Evolutionary conservation across 2,113 vertebrate species (phyloP), one percentile per base, ranked within the genome.

Genomic region (Pseudopipra pipra): DNA sequence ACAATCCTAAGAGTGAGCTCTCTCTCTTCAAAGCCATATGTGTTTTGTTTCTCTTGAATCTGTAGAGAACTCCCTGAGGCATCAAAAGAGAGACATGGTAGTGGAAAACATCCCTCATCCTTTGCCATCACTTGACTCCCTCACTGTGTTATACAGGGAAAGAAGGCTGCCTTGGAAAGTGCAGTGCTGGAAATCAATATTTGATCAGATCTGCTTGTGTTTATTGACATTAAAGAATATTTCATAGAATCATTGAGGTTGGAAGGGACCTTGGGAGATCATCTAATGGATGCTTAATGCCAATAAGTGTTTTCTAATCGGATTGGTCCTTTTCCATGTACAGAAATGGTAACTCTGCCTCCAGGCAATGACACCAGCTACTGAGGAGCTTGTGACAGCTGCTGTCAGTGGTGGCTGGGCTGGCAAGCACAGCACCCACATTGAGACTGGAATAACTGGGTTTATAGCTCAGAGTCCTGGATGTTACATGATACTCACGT

Each of bases 151-250:
- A 46, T 4, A 31, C 56, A 33, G 73, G 51, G 72, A 71, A 71
- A 23, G 68, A 52, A 83, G 22, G 55, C 55, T 81, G 75, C 83
- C 79, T 94, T 4, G 0, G 85, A 85, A 94, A 44, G 52, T 84
- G 51, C 39, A 43, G 79, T 18, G 59, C 92, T 95, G 85, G 72
- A 81, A 96, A 95, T 93, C 96, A 95, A 75, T 94, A 96, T 87
- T 96, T 96, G 96, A 95, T 97, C 92, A 93, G 85, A 95, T 96
- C 93, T 91, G 67, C 73, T 77, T 15, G 85, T 93, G 92, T 94
- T 96, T 96, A 95, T 96, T 93, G 95, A 54, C 93, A 75, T 78
- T 61, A 96, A 92, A 89, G 44, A 92, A 94, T 95, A 96, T 93
- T 92, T 93, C 83, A 81, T 74, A 56, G 95, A 87, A 84, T 92